A percentile compares a stretch with the other conserved stretches of the same genome.
These are phyloP conservation scores for Hippopotamus amphibius DNA, from an alignment of 2,113 vertebrate species.

Conservation along the genomic window DNA sequence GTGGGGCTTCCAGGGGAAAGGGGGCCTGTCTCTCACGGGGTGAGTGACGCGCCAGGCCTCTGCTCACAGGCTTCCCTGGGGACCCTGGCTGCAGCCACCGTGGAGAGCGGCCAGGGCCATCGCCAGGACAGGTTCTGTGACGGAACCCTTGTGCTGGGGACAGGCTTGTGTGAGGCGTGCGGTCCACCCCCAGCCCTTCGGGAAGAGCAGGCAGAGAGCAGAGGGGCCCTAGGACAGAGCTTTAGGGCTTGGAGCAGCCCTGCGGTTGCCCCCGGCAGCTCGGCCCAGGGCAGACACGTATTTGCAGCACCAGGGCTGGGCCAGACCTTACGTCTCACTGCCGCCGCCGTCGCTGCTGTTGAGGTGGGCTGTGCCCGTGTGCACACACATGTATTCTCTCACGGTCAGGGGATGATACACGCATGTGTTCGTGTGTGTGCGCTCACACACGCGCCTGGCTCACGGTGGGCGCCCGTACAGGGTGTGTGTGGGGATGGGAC, in stretches of 20 bases:
- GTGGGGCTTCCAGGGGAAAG: neutral
- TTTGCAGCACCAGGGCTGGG: neutral
- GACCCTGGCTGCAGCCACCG: neutral
- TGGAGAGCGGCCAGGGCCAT: neutral
- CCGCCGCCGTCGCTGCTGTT: too few relatives aligned
- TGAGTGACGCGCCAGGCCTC: neutral
- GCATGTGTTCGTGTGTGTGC: fast-evolving
- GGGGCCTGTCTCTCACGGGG: neutral
- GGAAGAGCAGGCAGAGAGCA: neutral
- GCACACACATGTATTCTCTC: too few relatives aligned
- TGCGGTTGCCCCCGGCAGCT: neutral
- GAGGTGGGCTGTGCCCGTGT: fast-evolving
- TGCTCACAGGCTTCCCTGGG: neutral
- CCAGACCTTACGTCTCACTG: neutral
- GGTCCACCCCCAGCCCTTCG: neutral
- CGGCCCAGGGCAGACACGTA: fast-evolving
- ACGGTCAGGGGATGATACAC: fast-evolving
- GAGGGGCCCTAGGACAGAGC: neutral
- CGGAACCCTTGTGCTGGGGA: neutral
- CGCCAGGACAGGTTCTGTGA: neutral
- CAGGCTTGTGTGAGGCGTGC: neutral
- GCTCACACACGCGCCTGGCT: neutral
- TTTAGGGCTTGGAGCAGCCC: neutral
- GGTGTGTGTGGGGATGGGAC: neutral
- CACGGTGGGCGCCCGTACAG: neutral